Evolutionary conservation across 2,113 vertebrate species (phyloP), one percentile per base, ranked within the genome.

Genomic region (Zosterops borbonicus): DNA sequence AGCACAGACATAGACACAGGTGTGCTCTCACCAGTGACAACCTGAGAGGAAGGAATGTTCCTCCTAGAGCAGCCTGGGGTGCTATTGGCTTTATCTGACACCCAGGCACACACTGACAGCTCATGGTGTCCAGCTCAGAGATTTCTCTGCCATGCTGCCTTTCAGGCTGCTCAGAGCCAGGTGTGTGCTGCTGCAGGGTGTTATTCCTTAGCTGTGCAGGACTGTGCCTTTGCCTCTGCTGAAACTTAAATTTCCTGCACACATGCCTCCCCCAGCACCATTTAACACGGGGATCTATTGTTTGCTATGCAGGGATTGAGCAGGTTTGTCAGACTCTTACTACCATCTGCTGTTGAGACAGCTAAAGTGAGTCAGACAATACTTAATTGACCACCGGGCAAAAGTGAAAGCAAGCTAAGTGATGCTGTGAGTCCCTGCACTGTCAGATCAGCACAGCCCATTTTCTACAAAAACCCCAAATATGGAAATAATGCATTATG

Each of bases 241-340:
- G 24, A 29, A 35, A 49, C 4, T 8, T 5, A 8, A 41, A n/a
- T 29, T 63, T 24, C 6, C 5, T 23, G 24, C 41, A 47, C 6
- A 10, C 10, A 0, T 3, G 9, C 19, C 35, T 65, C 24, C 42
- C 69, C 42, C 70, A 41, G 82, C 42, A 49, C 4, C 24, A 6
- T 65, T 41, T 41, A 33, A 39, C n/a, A 23, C 0, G 1, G 2
- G 27, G n/a, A 8, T 10, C 50, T 41, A 2, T 25, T 58, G 35
- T 35, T 58, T n/a, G 35, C 16, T 49, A 11, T 10, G 1, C 20
- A 14, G 35, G 52, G 29, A 39, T 24, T 49, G 4, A 3, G 41
- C n/a, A 75, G 50, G 60, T 56, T 75, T 85, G 42, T n/a, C 60
- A 85, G 83, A n/a, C 70, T 58, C 50, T 19, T 75, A 5, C 83